A percentile compares a stretch with the other conserved stretches of the same genome.
Evolutionary conservation across 2,797 vertebrate genomes (phyloP).

Genomic region (Dallia pectoralis): DNA sequence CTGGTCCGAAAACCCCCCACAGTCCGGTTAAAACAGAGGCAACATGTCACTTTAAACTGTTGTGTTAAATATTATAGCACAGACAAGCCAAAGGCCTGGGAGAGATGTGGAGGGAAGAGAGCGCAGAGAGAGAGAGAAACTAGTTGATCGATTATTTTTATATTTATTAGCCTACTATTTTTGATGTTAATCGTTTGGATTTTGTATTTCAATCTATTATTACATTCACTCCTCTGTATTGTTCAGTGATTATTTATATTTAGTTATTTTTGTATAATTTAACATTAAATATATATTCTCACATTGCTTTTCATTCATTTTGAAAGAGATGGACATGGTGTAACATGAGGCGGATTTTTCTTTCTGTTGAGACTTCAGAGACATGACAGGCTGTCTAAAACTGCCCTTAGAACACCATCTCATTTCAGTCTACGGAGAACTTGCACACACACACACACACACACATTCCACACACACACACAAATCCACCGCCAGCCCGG

Average conservation of each 20-base stretch:
- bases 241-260: too few species aligned
- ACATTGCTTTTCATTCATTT: too few species aligned
- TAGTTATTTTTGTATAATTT: too few species aligned
- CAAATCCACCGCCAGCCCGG: too few species aligned
- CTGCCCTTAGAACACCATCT: conserved; percentile 9
- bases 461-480: conserved; percentile 26
- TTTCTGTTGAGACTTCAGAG: conserved; percentile 33
- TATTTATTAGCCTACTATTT: too few species aligned
- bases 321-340: background rate
- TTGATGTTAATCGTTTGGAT: too few species aligned
- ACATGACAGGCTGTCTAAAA: conserved; percentile 34
- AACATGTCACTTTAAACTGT: conserved; percentile 63
- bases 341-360: conserved; percentile 11
- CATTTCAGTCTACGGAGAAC: background rate
- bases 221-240: too few species aligned
- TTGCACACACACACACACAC: background rate
- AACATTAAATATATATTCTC: too few species aligned
- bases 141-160: too few species aligned
- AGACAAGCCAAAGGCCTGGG: conserved; percentile 47
- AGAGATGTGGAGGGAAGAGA: conserved; percentile 18
- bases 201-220: too few species aligned
- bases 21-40: conserved; percentile 51
- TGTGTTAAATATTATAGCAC: conserved; percentile 69
- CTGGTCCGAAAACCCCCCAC: conserved; percentile 35
- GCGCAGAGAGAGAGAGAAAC: conserved; percentile 1